phyloP scores from a whole-genome alignment of 1,140 invertebrate genomes.

The Neodiprion virginianus region DNA sequence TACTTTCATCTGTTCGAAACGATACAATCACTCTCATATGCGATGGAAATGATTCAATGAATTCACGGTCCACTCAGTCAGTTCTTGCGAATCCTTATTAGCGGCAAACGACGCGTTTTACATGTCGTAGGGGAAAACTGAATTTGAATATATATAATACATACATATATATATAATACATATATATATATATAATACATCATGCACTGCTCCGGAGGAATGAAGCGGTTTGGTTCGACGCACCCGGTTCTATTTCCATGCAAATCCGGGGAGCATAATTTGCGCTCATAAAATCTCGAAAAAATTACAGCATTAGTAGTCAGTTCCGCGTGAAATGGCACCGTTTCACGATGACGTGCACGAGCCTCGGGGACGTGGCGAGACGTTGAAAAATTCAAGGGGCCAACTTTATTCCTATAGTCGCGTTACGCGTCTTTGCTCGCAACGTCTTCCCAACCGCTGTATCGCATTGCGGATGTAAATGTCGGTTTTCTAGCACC shows the following conservation, averaged over 20 bases:
- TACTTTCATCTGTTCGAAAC: too few relatives aligned
- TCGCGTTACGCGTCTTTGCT: not conserved
- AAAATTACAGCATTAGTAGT: constrained; percentile 52
- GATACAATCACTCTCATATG: too few relatives aligned
- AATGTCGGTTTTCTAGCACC: not conserved
- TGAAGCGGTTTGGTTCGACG: not conserved
- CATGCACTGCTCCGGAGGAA: not conserved
- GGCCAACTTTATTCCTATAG: not conserved
- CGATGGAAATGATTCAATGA: too few relatives aligned
- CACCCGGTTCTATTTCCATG: constrained; percentile 47
- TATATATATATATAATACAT: too few relatives aligned
- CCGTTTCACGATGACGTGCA: constrained; percentile 24
- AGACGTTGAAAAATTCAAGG: not conserved
- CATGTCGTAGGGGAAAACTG: not conserved
- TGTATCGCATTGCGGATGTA: constrained; percentile 33
- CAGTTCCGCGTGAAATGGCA: constrained; percentile 48
- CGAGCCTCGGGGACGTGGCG: not conserved
- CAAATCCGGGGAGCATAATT: constrained; percentile 53
- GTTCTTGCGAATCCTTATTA: too few relatives aligned
- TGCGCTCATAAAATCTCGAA: constrained; percentile 47
- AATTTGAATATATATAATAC: not conserved
- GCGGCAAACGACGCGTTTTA: not conserved
- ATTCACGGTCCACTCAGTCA: too few relatives aligned
- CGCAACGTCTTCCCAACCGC: constrained; percentile 32
- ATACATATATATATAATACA: too few relatives aligned